phyloP scores from a whole-genome alignment of 2,888 invertebrate species.

The Elegia similella region DNA sequence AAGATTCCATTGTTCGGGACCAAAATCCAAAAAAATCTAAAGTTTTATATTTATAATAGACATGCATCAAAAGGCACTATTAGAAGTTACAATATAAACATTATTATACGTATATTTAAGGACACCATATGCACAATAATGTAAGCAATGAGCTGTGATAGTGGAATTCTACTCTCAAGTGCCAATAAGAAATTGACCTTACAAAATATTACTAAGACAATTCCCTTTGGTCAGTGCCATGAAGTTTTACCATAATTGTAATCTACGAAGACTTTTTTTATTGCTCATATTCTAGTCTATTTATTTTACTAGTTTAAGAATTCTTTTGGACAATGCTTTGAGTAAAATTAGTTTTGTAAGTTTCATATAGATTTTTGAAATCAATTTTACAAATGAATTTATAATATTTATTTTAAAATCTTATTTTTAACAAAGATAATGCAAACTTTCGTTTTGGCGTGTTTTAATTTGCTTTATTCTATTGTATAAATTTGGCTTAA shows the following conservation, averaged over 20 bases:
- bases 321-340: conserved; percentile 8
- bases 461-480: neutral
- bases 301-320: conserved; percentile 42
- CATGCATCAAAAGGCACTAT: conserved; percentile 6
- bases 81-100: neutral
- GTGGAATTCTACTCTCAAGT: conserved; percentile 55
- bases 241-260: conserved; percentile 26
- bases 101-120: conserved; percentile 24
- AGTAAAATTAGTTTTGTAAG: neutral
- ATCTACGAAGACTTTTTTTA: conserved; percentile 58
- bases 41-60: neutral
- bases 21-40: conserved; percentile 31
- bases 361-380: neutral
- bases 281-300: conserved; percentile 81
- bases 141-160: conserved; percentile 65
- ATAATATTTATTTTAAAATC: neutral
- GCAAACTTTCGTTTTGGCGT: neutral
- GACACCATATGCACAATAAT: conserved; percentile 57
- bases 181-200: conserved; percentile 44
- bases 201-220: conserved; percentile 28
- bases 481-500: neutral
- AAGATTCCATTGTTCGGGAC: conserved; percentile 52
- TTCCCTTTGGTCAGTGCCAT: conserved; percentile 30
- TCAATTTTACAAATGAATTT: neutral
- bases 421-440: no score